Base-by-base conservation (phyloP, 1,140 invertebrate genomes). In the Nasonia giraulti region DNA sequence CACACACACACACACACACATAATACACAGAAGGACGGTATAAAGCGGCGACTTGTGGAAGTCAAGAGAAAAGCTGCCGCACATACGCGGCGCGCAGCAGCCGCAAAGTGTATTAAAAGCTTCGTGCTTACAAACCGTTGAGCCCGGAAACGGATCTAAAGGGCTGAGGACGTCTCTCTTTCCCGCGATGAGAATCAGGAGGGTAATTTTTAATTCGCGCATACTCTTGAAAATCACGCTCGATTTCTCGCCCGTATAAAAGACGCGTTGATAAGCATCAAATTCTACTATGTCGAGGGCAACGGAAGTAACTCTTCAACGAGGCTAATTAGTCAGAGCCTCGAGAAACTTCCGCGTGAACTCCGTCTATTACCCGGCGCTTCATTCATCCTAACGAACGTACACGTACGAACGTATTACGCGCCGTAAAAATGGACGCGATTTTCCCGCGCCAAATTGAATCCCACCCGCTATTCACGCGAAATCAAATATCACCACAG, bases 81-180 rank as follows among this genome's bases (percentile, higher is more conserved):
- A 14, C 66, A 23, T 68, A 68, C 27, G 23, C 27, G 68, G 33
- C 5, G 68, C n/a, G 6, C 27, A 20, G 14, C 40, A n/a, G 8
- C 40, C 44, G 23, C 75, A 23, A 44, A 77, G 44, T 50, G 75
- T 77, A 77, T 77, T 50, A 77, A 77, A 77, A 77, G 47, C 44
- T 77, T 31, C n/a, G 44, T 23, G 20, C 73, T 44, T 17, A 40
- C 74, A n/a, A 20, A 37, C 69, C 20, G 55, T 3, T n/a, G 20
- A 7, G 55, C 55, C 17, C 17, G 55, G 20, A n/a, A 62, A 62
- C 17, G 55, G 20, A 62, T 62, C 2, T 62, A 62, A 62, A 62
- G 20, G 20, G 55, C 20, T n/a, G 55, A 20, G 20, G 55, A n/a
- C 55, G 20, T 62, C 17, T 62, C 55, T 62, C 14, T 55, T 17